phyloP scores from a whole-genome alignment of 2,797 vertebrate genomes.

The Notolepis coatsorum region DNA sequence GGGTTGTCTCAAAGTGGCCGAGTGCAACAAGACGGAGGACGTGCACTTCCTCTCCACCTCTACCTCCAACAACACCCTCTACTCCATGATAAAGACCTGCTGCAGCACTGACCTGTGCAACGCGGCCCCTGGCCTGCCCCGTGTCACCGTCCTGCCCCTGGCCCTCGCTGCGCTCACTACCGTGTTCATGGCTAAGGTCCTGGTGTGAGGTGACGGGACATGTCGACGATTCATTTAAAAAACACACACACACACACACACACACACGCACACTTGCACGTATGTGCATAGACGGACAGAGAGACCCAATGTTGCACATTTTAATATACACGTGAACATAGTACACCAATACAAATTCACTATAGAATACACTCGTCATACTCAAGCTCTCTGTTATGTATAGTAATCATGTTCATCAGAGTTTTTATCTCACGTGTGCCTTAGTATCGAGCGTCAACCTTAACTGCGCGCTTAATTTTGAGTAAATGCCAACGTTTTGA shows the following conservation, averaged over 20 bases:
- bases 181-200: slow-evolving; percentile 53
- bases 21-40: slow-evolving; percentile 51
- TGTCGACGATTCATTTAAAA: neutral
- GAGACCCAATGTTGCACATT: too few species aligned
- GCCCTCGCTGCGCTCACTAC: slow-evolving; percentile 51
- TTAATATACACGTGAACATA: too few species aligned
- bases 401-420: too few species aligned
- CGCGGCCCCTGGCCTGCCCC: slow-evolving; percentile 44
- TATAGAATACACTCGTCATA: too few species aligned
- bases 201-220: slow-evolving; percentile 55
- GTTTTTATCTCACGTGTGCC: too few species aligned
- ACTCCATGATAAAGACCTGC: slow-evolving; percentile 68
- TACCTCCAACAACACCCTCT: slow-evolving; percentile 10
- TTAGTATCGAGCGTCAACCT: too few species aligned
- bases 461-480: too few species aligned
- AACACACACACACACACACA: neutral
- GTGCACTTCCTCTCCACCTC: fast-evolving
- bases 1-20: slow-evolving; percentile 44
- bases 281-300: slow-evolving; percentile 24
- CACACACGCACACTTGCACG: slow-evolving; percentile 2
- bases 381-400: neutral
- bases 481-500: too few species aligned
- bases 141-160: slow-evolving; percentile 46
- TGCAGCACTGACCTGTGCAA: slow-evolving; percentile 76
- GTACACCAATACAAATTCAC: too few species aligned